These are phyloP conservation scores for Mesocentrotus franciscanus DNA, from an alignment of 53 echinoderm and acorn worm species.

Conservation along the genomic window DNA sequence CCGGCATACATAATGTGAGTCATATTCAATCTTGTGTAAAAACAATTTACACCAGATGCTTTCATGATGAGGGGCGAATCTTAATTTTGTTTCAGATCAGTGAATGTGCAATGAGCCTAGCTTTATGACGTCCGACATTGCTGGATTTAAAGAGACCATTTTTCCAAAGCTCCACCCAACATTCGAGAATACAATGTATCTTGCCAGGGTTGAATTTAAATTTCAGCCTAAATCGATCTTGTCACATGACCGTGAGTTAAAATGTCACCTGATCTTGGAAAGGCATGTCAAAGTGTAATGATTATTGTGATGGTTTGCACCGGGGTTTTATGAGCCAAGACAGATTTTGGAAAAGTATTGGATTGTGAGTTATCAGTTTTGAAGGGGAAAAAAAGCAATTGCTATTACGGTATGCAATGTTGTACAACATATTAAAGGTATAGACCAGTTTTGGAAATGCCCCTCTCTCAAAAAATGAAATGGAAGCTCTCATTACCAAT, in stretches of 20 bases:
- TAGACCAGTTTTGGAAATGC: no score
- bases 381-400: no score
- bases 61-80: not conserved
- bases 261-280: not conserved
- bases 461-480: no score
- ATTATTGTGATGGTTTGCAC: not conserved
- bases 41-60: not conserved
- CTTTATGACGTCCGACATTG: not conserved
- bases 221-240: not conserved
- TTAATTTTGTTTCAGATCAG: conserved; percentile 7
- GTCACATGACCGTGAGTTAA: not conserved
- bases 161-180: not conserved
- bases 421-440: no score
- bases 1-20: not conserved
- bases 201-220: not conserved
- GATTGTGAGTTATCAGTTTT: not conserved
- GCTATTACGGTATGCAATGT: no score
- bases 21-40: not conserved
- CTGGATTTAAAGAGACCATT: not conserved
- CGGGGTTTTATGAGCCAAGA: not conserved
- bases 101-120: not conserved
- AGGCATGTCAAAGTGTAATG: not conserved
- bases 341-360: not conserved
- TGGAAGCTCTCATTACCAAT: no score
- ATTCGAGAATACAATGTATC: not conserved